Percentiles rank a stretch among this genome's conserved stretches.
Conservation (phyloP, 2,797 vertebrate genomes). For the Notolepis coatsorum region DNA sequence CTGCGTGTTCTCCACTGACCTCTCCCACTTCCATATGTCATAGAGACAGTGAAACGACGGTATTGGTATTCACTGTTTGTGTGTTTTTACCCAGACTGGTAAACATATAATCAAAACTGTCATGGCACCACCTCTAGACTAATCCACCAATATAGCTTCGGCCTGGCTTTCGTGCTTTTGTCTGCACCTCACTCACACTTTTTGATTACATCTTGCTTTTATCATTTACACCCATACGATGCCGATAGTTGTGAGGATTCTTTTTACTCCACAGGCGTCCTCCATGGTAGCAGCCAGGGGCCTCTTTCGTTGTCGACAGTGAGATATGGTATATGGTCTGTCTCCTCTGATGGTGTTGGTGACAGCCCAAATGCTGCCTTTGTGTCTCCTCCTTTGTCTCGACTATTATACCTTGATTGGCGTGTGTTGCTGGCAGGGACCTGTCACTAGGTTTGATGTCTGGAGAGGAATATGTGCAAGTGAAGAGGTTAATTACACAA, state of each 20-base stretch:
- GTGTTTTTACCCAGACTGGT: constrained; percentile 1
- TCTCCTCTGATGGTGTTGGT: constrained; percentile 61
- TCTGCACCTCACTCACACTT: constrained; percentile 40
- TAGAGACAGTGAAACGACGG: background rate
- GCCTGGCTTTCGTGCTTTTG: constrained; percentile 8
- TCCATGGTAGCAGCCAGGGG: constrained; percentile 34
- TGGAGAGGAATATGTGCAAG: constrained; percentile 65
- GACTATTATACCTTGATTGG: constrained; percentile 62
- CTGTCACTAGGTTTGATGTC: constrained; percentile 60
- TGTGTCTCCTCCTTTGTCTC: constrained; percentile 53
- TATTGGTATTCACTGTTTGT: constrained; percentile 13
- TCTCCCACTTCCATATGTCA: background rate
- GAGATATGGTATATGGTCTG: constrained; percentile 41
- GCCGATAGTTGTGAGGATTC: constrained; percentile 39
- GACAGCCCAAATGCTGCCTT: constrained; percentile 70
- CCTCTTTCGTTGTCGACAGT: constrained; percentile 56
- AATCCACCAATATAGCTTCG: constrained; percentile 30
- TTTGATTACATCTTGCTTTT: constrained; percentile 38
- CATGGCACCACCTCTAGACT: constrained; percentile 19
- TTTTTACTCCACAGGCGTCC: constrained; percentile 14
- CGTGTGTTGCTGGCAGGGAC: constrained; percentile 69
- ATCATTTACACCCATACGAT: constrained; percentile 48
- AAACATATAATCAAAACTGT: constrained; percentile 5
- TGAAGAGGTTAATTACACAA: constrained; percentile 78
- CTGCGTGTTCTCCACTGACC: background rate